Base-by-base conservation (phyloP, 2,113 vertebrate species). In the Lophius piscatorius region DNA sequence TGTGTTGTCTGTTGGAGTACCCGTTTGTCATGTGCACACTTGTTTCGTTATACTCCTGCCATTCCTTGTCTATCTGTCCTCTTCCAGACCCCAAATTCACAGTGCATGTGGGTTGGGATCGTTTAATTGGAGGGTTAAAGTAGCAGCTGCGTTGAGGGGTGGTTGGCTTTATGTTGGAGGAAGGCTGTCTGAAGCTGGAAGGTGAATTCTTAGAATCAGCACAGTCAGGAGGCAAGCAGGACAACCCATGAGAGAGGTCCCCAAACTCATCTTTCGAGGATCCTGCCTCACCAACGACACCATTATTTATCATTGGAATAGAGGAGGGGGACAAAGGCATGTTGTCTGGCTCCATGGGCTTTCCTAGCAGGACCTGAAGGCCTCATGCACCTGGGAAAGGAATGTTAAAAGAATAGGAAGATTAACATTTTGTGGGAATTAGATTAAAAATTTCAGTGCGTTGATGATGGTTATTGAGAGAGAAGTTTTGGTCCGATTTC, bases 231-330 rank as follows among this genome's bases (percentile, higher is more conserved):
- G 91, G 75, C 39, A 93, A 88, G 59, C 50, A 63, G 44, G 91
- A 84, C 20, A 91, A 86, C 45, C 78, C 89, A 22, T 87, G 87
- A 56, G 93, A 90, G 86, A 95, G 94, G 60, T 94, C 93, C 56
- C 94, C 93, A 82, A 97, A 98, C 66, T 95, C 95, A 0, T 96
- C 95, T 1, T 97, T 94, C 35, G 94, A 93, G 0, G 92, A 91
- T 72, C 90, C 93, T 47, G 28, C 21, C n/a, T 70, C 78, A 16
- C 45, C 57, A 1, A 63, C 76, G 2, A n/a, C n/a, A n/a, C 47
- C 52, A 6, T 69, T 70, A 26, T 92, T 93, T 61, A 94, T 94
- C 63, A 95, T 82, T 1, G 91, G 93, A 55, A 94, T 94, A 2
- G 94, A 93, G 35, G 94, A 94, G 36, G 94, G 94, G 62, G 94